Evolutionary conservation across 2,113 vertebrate species (phyloP).

Genomic region (Mus pahari): DNA sequence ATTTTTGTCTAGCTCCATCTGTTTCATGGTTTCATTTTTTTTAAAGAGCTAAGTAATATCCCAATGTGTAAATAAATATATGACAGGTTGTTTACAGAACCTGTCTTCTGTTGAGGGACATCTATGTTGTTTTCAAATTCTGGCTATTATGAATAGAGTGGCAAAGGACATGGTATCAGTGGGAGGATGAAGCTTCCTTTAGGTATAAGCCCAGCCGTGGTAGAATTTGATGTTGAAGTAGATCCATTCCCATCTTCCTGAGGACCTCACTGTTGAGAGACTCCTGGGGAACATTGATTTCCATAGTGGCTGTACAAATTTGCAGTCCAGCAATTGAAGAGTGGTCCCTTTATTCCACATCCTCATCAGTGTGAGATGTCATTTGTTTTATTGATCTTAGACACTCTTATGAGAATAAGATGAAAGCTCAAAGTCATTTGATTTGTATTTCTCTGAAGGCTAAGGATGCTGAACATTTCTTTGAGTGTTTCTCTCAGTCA

Average conservation of each 20-base stretch:
- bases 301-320: not conserved
- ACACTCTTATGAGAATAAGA: not conserved
- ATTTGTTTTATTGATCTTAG: not conserved
- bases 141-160: not conserved
- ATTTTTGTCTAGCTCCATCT: not conserved
- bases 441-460: not conserved
- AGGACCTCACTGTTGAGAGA: not conserved
- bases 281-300: not conserved
- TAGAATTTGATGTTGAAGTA: not conserved
- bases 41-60: not conserved
- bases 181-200: not conserved
- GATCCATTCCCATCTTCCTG: not conserved
- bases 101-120: not conserved
- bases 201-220: not conserved
- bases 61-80: not conserved
- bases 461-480: not conserved
- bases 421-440: not conserved
- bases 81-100: not conserved
- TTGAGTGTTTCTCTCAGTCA: not conserved
- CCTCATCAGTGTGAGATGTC: not conserved
- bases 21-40: not conserved
- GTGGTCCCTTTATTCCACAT: not conserved
- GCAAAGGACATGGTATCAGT: too few relatives aligned
- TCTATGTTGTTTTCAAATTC: not conserved
- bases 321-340: not conserved